Percentiles rank a stretch among this genome's conserved stretches.
phyloP scores from a whole-genome alignment of 1,140 invertebrate species.

The Metaphire vulgaris region DNA sequence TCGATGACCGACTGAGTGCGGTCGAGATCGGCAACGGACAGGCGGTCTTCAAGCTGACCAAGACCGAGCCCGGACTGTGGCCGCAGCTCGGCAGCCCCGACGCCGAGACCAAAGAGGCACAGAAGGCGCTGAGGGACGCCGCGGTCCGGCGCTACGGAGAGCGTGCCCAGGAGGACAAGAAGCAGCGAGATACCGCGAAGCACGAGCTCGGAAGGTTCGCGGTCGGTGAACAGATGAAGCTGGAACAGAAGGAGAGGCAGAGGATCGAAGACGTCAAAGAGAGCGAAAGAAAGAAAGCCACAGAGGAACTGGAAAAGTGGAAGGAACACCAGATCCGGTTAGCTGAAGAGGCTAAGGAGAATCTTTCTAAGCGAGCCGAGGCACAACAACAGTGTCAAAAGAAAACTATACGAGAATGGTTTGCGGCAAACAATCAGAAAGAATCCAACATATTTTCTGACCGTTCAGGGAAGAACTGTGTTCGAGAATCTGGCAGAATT shows the following conservation, averaged over 20 bases:
- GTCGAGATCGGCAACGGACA: conserved; percentile 47
- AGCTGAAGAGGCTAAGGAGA: conserved; percentile 30
- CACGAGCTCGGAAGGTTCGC: conserved; percentile 38
- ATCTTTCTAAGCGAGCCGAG: neutral
- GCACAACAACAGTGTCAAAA: neutral
- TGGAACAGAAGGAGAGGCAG: conserved; percentile 59
- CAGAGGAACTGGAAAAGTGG: conserved; percentile 64
- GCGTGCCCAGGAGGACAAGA: conserved; percentile 35
- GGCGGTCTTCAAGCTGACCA: conserved; percentile 46
- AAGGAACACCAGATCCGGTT: conserved; percentile 48
- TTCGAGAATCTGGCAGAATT: conserved; percentile 57
- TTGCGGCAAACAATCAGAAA: neutral
- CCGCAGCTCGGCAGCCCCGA: conserved; percentile 34
- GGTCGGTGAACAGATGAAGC: conserved; percentile 48
- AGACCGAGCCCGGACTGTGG: conserved; percentile 41
- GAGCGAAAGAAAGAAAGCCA: conserved; percentile 57
- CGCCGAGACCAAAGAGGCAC: conserved; percentile 14
- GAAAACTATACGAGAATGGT: neutral
- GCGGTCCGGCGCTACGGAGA: conserved; percentile 36
- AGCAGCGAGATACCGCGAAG: conserved; percentile 39
- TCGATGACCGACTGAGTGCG: conserved; percentile 42
- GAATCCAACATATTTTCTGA: conserved; percentile 40
- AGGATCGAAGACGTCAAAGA: conserved; percentile 53
- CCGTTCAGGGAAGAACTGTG: conserved; percentile 32
- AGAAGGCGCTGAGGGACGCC: conserved; percentile 33